A percentile compares a stretch with the other conserved stretches of the same genome.
Evolutionary conservation across 2,797 vertebrate species (phyloP).

Genomic region (Gadopsis marmoratus): DNA sequence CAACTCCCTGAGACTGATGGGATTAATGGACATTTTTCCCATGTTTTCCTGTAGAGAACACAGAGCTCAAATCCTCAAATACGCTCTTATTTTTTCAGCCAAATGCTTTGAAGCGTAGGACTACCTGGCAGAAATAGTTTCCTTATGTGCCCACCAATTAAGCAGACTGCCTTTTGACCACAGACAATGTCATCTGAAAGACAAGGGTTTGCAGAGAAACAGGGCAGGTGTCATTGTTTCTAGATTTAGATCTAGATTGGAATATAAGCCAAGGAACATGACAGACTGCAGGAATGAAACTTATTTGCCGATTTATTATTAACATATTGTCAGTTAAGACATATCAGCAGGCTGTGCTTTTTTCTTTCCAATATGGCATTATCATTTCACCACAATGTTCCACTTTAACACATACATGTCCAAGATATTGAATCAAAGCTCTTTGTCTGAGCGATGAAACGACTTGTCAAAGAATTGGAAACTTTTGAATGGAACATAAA

Average conservation of each 20-base stretch:
- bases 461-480: background rate
- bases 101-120: slow-evolving; percentile 24
- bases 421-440: background rate
- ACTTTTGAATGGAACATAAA: slow-evolving; percentile 7
- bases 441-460: slow-evolving; percentile 8
- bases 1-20: slow-evolving; percentile 41
- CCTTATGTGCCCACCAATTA: slow-evolving; percentile 23
- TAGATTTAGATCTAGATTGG: background rate
- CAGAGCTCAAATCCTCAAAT: slow-evolving; percentile 1
- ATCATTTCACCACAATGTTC: background rate
- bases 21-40: slow-evolving; percentile 46
- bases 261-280: background rate
- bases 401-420: background rate
- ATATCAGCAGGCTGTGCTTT: background rate
- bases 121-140: slow-evolving; percentile 23
- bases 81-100: background rate
- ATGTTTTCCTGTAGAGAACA: slow-evolving; percentile 26
- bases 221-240: background rate
- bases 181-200: slow-evolving; percentile 2
- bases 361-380: background rate
- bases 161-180: slow-evolving; percentile 7
- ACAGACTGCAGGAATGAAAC: background rate
- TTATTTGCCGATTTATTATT: background rate
- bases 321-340: background rate
- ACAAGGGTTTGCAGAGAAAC: background rate